Conservation (phyloP, 2,113 vertebrate genomes). For the Mobula hypostoma region DNA sequence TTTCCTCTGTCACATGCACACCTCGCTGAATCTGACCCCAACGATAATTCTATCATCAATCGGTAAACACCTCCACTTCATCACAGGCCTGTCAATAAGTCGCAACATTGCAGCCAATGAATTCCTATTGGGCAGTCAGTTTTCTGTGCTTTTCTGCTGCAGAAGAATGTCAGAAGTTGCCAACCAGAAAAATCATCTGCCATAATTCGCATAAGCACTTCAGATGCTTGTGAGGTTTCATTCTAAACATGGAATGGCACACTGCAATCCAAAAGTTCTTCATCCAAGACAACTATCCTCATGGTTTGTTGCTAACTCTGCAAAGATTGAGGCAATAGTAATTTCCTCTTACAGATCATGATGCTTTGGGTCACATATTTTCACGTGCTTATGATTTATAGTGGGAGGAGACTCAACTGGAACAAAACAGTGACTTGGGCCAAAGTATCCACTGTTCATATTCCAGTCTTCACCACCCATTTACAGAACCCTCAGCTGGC, state of each 20-base stretch:
- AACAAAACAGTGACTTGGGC: neutral
- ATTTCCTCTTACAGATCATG: neutral
- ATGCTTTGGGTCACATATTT: neutral
- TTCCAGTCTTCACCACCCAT: neutral
- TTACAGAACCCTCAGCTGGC: neutral
- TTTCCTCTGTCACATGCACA: neutral
- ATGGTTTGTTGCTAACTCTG: neutral
- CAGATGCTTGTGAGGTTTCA: neutral
- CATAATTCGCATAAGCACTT: neutral
- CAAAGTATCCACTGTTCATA: neutral
- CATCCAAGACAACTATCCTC: neutral
- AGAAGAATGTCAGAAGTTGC: neutral
- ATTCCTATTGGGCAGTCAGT: neutral
- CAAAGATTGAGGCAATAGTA: neutral
- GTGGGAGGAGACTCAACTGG: neutral
- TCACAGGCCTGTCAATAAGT: neutral
- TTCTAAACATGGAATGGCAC: neutral
- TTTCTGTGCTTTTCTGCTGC: neutral
- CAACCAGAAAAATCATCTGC: neutral
- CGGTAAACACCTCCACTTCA: neutral
- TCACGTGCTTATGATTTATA: neutral
- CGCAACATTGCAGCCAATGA: neutral
- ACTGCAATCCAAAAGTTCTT: neutral
- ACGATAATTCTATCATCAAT: neutral
- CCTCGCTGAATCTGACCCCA: neutral